Evolutionary conservation across 2,888 invertebrate species (phyloP), one percentile per base, ranked within the genome.

Genomic region (Sinelater perroti): DNA sequence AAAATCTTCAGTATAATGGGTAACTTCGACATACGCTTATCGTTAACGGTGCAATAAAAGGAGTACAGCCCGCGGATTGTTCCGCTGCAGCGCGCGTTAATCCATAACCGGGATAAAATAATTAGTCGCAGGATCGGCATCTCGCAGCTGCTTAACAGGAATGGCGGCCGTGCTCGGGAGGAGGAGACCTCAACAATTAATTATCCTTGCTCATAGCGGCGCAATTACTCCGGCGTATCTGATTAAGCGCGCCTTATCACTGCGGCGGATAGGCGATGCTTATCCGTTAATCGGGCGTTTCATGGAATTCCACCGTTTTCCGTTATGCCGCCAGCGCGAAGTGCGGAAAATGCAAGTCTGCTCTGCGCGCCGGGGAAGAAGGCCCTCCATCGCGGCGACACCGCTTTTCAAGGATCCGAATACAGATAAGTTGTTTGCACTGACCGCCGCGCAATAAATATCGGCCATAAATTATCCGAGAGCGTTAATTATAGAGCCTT

Each of bases 121-220:
- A 59, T 59, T 50, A 59, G 30, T 45, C 49, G 45, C 14, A 36
- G 35, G 35, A 55, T 59, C 54, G 35, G 45, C 36, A 55, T 46
- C 38, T 36, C 36, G 4, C 51, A 55, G 45, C 50, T 55, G 45
- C 36, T 50, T 38, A 60, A 44, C 50, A n/a, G 44, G 30, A 49
- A 55, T 42, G 44, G 44, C 40, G 44, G 13, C 21, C 28, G 45
- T 44, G 46, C 31, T 45, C 16, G 55, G 30, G 42, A 62, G 62
- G 57, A 51, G 60, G 54, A 57, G 28, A 47, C 57, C 58, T 61
- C 46, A 46, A 61, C 66, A 66, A 67, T 67, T 67, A 67, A 67
- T 67, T 67, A 65, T 59, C 61, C 57, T 53, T 62, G 67, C 65
- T 64, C 62, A 61, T 42, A 66, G 63, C 64, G 54, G 55, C 60